phyloP scores from a whole-genome alignment of 2,113 vertebrate genomes.

The Mustela lutreola region DNA sequence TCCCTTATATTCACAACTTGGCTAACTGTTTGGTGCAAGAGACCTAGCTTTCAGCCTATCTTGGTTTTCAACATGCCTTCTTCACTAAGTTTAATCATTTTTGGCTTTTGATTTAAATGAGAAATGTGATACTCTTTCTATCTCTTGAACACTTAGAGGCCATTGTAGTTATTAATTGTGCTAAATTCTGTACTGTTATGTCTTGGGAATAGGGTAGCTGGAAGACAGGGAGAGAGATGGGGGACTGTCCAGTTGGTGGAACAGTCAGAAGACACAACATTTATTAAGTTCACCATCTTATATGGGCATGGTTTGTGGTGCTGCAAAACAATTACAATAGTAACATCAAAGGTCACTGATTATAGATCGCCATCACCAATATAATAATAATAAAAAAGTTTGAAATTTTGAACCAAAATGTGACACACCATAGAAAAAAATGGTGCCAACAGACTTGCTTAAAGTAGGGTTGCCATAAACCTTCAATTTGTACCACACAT shows the following conservation, averaged over 20 bases:
- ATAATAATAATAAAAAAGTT: neutral
- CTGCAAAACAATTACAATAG: neutral
- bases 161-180: neutral
- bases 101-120: neutral
- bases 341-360: neutral
- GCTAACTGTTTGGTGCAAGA: neutral
- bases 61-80: neutral
- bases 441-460: neutral
- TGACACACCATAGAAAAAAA: neutral
- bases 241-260: neutral
- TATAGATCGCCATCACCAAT: neutral
- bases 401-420: neutral
- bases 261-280: neutral
- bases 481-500: neutral
- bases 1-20: neutral
- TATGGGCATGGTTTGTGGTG: neutral
- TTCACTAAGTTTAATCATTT: neutral
- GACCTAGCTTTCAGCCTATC: neutral
- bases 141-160: neutral
- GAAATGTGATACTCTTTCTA: neutral
- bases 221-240: neutral
- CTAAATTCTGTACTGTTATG: neutral
- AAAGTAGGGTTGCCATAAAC: neutral
- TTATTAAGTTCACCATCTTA: neutral
- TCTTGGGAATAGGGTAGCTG: neutral